A percentile compares a stretch with the other conserved stretches of the same genome.
Evolutionary conservation across 2,113 vertebrate genomes (phyloP).

Genomic region (Chlorocebus sabaeus): DNA sequence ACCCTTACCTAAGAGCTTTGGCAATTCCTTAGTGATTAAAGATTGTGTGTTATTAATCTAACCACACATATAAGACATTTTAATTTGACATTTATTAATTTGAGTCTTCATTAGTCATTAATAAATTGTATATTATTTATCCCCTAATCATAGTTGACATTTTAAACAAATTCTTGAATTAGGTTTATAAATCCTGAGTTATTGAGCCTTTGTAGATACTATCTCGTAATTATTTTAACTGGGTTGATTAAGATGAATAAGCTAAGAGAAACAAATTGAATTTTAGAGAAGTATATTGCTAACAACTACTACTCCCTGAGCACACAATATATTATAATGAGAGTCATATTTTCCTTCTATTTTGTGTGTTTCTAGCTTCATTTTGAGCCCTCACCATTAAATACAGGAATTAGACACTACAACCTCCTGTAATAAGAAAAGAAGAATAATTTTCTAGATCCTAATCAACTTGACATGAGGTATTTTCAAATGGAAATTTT

Average conservation of each 20-base stretch:
- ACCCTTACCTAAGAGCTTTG: neutral
- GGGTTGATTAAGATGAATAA: neutral
- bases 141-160: neutral
- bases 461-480: neutral
- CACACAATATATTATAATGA: neutral
- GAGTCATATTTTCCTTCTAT: neutral
- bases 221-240: neutral
- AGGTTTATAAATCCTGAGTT: neutral
- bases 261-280: neutral
- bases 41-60: neutral
- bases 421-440: neutral
- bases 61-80: neutral
- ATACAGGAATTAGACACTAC: neutral
- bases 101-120: neutral
- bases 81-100: conserved; percentile 14
- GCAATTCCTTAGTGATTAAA: neutral
- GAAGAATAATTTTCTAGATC: neutral
- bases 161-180: neutral
- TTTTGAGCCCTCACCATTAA: neutral
- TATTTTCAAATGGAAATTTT: neutral
- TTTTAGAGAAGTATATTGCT: conserved; percentile 7
- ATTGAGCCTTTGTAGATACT: neutral
- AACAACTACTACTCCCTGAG: neutral
- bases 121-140: neutral
- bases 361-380: neutral